These are phyloP conservation scores for Panzeria rudis DNA, from an alignment of 2,888 invertebrate genomes.

Conservation along the genomic window DNA sequence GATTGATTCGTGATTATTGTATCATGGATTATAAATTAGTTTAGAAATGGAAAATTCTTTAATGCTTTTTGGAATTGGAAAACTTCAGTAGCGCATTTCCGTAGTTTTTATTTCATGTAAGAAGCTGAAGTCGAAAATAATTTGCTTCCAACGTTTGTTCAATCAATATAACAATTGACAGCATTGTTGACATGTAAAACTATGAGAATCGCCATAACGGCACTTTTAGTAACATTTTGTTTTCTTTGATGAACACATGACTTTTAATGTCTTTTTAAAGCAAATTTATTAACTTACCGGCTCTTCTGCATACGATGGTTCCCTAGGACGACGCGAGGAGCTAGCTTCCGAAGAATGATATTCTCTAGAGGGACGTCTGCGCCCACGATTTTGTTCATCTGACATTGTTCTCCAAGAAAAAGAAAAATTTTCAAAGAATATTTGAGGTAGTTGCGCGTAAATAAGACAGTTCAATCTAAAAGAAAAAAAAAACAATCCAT, in stretches of 20 bases:
- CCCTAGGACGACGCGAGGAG: slow-evolving; percentile 57
- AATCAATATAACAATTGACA: too few relatives aligned
- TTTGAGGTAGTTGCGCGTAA: neutral
- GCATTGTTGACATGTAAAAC: too few relatives aligned
- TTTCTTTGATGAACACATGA: neutral
- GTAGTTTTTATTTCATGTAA: too few relatives aligned
- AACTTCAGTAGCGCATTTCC: too few relatives aligned
- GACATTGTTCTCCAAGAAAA: slow-evolving; percentile 70
- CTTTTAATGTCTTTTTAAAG: neutral
- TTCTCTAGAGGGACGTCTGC: slow-evolving; percentile 74
- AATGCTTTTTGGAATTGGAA: too few relatives aligned
- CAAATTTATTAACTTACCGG: slow-evolving; percentile 69
- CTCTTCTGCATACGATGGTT: slow-evolving; percentile 70
- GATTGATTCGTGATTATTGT: too few relatives aligned
- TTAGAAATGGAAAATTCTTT: too few relatives aligned
- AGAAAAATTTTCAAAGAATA: neutral
- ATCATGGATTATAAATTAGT: too few relatives aligned
- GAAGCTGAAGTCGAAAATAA: too few relatives aligned
- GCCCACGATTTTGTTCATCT: slow-evolving; percentile 75
- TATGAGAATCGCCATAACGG: neutral
- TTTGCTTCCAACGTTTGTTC: too few relatives aligned
- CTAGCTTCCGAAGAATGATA: slow-evolving; percentile 67
- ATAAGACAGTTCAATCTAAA: neutral
- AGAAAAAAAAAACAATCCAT: neutral
- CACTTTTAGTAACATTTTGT: neutral